These are phyloP conservation scores for Chloropsis cyanopogon DNA, from an alignment of 2,113 vertebrate species.

Conservation along the genomic window DNA sequence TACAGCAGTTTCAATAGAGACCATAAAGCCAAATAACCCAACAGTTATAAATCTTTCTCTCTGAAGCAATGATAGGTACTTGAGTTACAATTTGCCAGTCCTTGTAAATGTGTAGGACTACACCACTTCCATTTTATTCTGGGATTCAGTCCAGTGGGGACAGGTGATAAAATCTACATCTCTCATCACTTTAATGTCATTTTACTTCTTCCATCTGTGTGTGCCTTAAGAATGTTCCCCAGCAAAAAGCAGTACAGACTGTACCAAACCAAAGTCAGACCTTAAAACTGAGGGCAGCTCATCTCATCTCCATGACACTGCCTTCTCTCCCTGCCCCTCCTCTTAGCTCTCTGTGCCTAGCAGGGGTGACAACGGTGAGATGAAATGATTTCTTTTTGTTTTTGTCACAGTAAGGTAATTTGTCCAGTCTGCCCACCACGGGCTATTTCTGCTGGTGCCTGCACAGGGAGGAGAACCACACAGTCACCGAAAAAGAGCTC, in stretches of 20 bases:
- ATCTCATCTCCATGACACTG: fast-evolving
- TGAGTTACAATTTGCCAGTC: neutral
- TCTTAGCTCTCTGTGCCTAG: neutral
- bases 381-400: neutral
- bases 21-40: neutral
- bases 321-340: neutral
- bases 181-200: neutral
- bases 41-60: neutral
- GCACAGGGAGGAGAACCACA: neutral
- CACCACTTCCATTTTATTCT: neutral
- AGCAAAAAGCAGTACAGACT: neutral
- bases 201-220: neutral
- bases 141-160: neutral
- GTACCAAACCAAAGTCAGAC: neutral
- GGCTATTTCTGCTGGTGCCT: neutral
- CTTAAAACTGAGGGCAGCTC: neutral
- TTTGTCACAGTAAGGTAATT: neutral
- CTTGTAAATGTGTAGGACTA: neutral
- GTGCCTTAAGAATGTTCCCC: neutral
- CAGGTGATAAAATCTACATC: neutral
- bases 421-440: neutral
- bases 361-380: neutral
- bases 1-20: neutral
- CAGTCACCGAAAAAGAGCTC: neutral
- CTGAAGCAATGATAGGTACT: neutral